Percentiles rank a stretch among this genome's conserved stretches.
Evolutionary conservation across 2,113 vertebrate genomes (phyloP).

Genomic region (Calidris pygmaea): DNA sequence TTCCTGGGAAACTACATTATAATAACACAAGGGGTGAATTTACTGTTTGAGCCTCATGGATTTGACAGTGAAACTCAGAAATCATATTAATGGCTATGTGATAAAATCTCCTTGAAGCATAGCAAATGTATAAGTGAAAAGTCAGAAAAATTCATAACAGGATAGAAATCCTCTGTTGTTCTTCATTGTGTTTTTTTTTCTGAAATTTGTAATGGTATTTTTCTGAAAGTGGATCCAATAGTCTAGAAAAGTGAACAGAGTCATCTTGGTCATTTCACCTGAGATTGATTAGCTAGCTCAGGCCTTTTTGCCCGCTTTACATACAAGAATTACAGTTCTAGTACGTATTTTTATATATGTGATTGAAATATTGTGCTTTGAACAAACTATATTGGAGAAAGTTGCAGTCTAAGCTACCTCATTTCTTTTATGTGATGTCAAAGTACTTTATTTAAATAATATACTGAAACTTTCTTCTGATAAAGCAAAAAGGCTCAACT

Average conservation of each 20-base stretch:
- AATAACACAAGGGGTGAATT: background rate
- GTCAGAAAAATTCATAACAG: background rate
- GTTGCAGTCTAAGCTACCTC: background rate
- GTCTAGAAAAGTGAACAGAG: background rate
- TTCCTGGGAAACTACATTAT: background rate
- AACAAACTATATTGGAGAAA: background rate
- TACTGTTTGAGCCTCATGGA: background rate
- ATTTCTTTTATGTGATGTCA: background rate
- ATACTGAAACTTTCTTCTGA: background rate
- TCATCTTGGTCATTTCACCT: background rate
- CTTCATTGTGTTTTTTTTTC: background rate
- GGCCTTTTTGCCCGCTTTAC: background rate
- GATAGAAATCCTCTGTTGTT: background rate
- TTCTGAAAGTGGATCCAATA: background rate
- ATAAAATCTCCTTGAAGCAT: background rate
- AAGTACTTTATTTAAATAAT: background rate
- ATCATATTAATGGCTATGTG: background rate
- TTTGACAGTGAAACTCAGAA: background rate
- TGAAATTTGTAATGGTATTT: background rate
- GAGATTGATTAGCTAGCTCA: background rate
- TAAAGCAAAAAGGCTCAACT: background rate
- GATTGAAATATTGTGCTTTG: background rate
- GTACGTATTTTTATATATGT: background rate
- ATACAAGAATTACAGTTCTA: background rate
- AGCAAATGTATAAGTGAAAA: background rate